Evolutionary conservation across 2,888 invertebrate genomes (phyloP).

Genomic region (Ectemnius cavifrons): DNA sequence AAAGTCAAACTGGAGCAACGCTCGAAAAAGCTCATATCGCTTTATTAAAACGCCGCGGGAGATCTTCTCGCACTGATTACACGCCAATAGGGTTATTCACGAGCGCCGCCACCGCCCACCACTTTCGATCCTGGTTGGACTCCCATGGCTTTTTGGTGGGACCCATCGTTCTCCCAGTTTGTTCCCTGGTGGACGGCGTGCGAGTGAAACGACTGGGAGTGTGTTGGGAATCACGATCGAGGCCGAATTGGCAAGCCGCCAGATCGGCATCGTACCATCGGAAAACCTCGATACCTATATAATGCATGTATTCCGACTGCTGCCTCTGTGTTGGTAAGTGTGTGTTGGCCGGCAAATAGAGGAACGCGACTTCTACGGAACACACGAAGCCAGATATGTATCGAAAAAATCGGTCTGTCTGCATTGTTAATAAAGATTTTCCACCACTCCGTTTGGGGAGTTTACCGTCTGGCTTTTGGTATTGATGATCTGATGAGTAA

Average conservation of each 20-base stretch:
- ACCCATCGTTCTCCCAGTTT: neutral
- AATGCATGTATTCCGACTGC: too few relatives aligned
- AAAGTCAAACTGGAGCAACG: too few relatives aligned
- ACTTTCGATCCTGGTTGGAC: too few relatives aligned
- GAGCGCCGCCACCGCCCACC: conserved; percentile 14
- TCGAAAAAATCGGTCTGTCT: conserved; percentile 43
- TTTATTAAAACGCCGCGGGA: conserved; percentile 61
- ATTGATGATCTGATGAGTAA: neutral
- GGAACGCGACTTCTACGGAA: conserved; percentile 31
- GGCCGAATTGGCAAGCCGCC: conserved; percentile 58
- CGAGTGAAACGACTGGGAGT: too few relatives aligned
- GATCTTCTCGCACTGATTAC: conserved; percentile 60
- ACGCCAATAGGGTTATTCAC: conserved; percentile 62
- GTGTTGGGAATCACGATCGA: conserved; percentile 45
- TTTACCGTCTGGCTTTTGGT: conserved; percentile 12
- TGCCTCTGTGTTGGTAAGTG: too few relatives aligned
- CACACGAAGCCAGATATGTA: conserved; percentile 34
- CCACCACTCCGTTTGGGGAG: conserved; percentile 5
- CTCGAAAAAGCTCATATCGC: conserved; percentile 52
- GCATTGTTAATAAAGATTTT: conserved; percentile 50
- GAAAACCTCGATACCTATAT: too few relatives aligned
- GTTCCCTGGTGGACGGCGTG: neutral
- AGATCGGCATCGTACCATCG: conserved; percentile 50
- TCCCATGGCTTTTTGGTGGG: too few relatives aligned
- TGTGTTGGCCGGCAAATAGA: conserved; percentile 46